A percentile compares a stretch with the other conserved stretches of the same genome.
phyloP scores from a whole-genome alignment of 2,888 invertebrate genomes.

The Heliconius cydno region DNA sequence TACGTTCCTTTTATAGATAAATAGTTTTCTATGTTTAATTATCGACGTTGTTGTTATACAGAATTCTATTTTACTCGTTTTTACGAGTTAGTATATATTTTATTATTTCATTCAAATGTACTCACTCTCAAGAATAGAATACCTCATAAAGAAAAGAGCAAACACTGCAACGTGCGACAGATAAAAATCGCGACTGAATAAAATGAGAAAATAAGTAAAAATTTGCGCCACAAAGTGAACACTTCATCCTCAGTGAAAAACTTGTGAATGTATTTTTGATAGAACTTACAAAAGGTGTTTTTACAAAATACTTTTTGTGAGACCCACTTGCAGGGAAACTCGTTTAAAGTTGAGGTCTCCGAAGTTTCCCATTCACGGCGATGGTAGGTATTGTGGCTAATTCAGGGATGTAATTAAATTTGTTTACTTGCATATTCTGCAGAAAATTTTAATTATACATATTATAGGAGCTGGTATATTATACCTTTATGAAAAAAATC shows the following conservation, averaged over 20 bases:
- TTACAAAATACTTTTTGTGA: constrained; percentile 63
- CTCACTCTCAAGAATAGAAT: constrained; percentile 1
- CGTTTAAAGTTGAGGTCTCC: constrained; percentile 71
- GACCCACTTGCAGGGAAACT: constrained; percentile 61
- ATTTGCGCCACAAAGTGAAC: constrained; percentile 36
- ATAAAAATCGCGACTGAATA: constrained; percentile 27
- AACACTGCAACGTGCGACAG: constrained; percentile 21
- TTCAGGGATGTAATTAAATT: constrained; percentile 80
- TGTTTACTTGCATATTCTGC: constrained; percentile 68
- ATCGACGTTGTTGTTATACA: neutral
- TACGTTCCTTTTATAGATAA: neutral
- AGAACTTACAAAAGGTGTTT: constrained; percentile 54
- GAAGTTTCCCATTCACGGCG: constrained; percentile 73
- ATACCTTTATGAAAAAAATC: neutral
- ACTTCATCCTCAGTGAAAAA: constrained; percentile 44
- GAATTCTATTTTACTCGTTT: neutral
- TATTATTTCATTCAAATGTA: neutral
- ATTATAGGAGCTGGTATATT: constrained; percentile 46
- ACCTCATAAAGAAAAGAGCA: constrained; percentile 8
- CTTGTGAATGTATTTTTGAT: constrained; percentile 46
- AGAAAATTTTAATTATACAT: constrained; percentile 58
- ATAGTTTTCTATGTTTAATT: neutral
- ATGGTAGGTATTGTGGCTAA: constrained; percentile 77
- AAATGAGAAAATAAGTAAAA: constrained; percentile 30
- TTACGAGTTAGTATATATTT: neutral